Base-by-base conservation (phyloP, 2,797 vertebrate species). In the Fundulus diaphanus region DNA sequence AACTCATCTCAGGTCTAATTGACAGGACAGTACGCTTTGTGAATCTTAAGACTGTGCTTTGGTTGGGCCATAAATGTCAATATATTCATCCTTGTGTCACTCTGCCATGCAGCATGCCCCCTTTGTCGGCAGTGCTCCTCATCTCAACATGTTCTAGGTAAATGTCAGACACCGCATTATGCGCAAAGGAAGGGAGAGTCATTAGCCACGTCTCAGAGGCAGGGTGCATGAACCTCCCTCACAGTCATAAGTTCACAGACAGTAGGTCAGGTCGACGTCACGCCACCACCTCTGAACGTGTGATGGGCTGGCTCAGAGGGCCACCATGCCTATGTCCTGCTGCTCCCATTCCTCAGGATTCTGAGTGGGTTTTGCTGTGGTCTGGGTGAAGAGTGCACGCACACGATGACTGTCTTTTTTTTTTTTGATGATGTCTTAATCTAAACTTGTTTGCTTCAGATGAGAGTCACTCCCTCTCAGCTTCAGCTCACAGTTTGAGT, bases 201-300 rank as follows among this genome's bases (percentile, higher is more conserved):
- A 85, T 89, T 88, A 83, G 78, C 88, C 61, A 56, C 22, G 77
- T 76, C 82, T 74, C 81, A 49, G 82, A 88, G 84, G 85, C 75
- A 69, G 79, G 84, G 89, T 81, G 82, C 82, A 78, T 87, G 73
- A 74, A 75, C 72, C 27, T 89, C 84, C 88, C 87, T 90, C 89
- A 49, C 80, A 82, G 85, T 84, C 88, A 87, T 88, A 90, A 88
- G 85, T 87, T 85, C 76, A 72, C 75, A 85, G 84, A 78, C 81
- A 76, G 78, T 48, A 73, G 84, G 79, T 86, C 86, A 80, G 68
- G 46, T 56, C 20, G 18, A 71, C 73, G 57, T 76, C 68, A 27
- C 67, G 2, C 54, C 20, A 46, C 67, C 71, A 65, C 57, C 84
- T 85, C 70, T 35, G 73, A 37, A 78, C 80, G 65, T 35, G 46